Evolutionary conservation across 2,113 vertebrate species (phyloP), one percentile per base, ranked within the genome.

Genomic region (Pycnonotus jocosus): DNA sequence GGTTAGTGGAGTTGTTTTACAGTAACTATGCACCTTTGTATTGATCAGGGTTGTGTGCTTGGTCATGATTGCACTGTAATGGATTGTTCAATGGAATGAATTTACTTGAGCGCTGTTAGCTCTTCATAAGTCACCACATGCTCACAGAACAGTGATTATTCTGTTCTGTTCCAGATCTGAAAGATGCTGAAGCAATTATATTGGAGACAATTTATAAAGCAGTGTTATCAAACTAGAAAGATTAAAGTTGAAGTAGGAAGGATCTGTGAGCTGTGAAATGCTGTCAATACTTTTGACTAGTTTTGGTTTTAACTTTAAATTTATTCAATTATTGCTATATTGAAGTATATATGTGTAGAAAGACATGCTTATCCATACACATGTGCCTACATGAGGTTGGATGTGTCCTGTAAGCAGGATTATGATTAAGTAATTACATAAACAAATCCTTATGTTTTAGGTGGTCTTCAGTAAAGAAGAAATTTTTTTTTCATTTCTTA

Each of bases 21-120:
- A 95, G 93, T 44, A 82, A 37, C 84, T 91, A 6, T 95, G 81
- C 90, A 89, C 89, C 81, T 96, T 81, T 94, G 33, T 96, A 98
- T 98, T 96, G 97, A 98, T 97, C 82, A 79, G 30, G 58, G 23
- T 83, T 91, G 31, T 95, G 89, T 84, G 88, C 94, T 96, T 90
- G 93, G 85, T 96, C 84, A 68, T 96, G 66, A 96, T 95, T 97
- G 85, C 88, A 80, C 71, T 87, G 81, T 97, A 98, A 97, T 96
- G 71, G 92, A 82, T 88, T 48, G 47, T 91, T 97, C 85, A 80
- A 56, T 87, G 95, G 68, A 94, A 90, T 91, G 70, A 92, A 96
- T 92, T 96, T 93, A 96, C 94, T 94, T 95, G 66, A 91, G n/a
- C 28, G 33, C 20, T 95, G 64, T 92, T 87, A 89, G 69, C 37